Base-by-base conservation (phyloP, 2,113 vertebrate genomes). In the Prunella fulvescens region DNA sequence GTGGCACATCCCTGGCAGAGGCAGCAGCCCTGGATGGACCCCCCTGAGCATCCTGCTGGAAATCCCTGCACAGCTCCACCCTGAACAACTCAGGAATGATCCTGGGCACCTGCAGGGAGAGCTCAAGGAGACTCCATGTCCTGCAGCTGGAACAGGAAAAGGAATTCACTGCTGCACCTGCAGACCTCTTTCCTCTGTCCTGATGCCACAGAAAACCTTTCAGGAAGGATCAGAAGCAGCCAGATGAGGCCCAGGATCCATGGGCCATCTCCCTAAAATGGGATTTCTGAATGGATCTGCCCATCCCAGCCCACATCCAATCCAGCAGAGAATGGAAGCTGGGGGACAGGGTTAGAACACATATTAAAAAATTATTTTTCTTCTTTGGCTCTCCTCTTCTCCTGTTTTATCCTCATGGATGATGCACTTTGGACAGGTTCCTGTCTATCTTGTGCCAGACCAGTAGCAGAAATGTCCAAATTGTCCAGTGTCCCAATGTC, bases 61-160 rank as follows among this genome's bases (percentile, higher is more conserved):
- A 84, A 90, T 40, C 47, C 48, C 29, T 42, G 56, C 26, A 9
- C 17, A 84, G 31, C 51, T 53, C 61, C 45, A 17, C 3, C 66
- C 50, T n/a, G 9, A 50, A 8, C n/a, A 48, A 10, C 5, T 10
- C 22, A 16, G 16, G 48, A 29, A 8, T 53, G 10, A 25, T 6
- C 71, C 57, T 44, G 53, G 47, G 76, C 45, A 60, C 16, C 14
- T 72, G 57, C 54, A 10, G 4, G 57, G 76, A 51, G 44, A 29
- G 29, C 50, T 0, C 0, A 25, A 13, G 51, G 28, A 64, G 20
- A 28, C 6, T 29, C 4, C 1, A 45, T 1, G 2, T 54, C 44
- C 57, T 35, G 69, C 56, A 73, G 37, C 1, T 51, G 54, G 47
- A 79, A 48, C 0, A 3, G 47, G 29, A 50, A 24, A 76, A 57